These are phyloP conservation scores for Zosterops pallidus DNA, from an alignment of 2,113 vertebrate species.

Conservation along the genomic window DNA sequence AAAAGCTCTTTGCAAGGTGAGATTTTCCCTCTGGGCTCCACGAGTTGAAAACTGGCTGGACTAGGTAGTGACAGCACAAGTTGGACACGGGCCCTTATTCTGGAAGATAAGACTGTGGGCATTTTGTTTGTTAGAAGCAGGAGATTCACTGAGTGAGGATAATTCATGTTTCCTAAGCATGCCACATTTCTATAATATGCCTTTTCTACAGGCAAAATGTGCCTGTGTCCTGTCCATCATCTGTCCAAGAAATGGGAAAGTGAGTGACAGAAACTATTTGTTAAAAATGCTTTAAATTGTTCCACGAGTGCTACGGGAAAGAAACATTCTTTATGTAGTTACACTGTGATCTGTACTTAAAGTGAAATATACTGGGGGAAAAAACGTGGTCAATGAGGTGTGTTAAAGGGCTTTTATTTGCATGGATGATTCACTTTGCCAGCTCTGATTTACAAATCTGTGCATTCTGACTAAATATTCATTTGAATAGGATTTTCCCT, in stretches of 20 bases:
- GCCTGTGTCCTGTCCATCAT: neutral
- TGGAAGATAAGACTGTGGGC: neutral
- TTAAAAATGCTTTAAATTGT: slow-evolving; percentile 8
- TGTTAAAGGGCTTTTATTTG: slow-evolving; percentile 8
- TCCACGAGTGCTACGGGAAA: neutral
- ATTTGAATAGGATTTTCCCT: neutral
- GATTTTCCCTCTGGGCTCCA: neutral
- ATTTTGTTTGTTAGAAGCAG: neutral
- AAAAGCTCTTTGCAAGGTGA: neutral
- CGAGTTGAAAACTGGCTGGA: neutral
- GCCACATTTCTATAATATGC: neutral
- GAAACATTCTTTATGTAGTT: neutral
- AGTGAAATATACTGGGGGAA: neutral
- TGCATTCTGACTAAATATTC: slow-evolving; percentile 2
- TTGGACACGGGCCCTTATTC: neutral
- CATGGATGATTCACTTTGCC: neutral
- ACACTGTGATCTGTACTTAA: neutral
- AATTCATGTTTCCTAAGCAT: neutral
- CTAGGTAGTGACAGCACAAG: neutral
- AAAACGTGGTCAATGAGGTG: neutral
- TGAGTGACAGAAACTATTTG: slow-evolving; percentile 6
- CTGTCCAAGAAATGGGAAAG: neutral
- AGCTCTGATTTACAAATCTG: slow-evolving; percentile 1
- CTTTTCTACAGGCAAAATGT: neutral
- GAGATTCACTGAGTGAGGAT: neutral